Base-by-base conservation (phyloP, 2,888 invertebrate species). In the Xanthorhoe spadicearia region DNA sequence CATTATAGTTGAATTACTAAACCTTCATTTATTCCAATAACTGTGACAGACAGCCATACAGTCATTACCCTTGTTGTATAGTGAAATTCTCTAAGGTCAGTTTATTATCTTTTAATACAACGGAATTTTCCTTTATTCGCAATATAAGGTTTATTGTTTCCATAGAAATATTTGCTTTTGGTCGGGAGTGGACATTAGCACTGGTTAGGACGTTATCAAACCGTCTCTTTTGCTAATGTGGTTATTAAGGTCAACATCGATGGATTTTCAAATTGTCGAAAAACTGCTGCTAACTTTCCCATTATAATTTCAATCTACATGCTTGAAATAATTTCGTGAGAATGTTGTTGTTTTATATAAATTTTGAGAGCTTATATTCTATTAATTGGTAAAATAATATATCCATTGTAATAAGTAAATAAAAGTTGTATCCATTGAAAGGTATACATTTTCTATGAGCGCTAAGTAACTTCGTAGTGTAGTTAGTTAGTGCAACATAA, bases 111-210 rank as follows among this genome's bases (percentile, higher is more conserved):
- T 55, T 6, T 23, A 15, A 50, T 55, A 50, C 8, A 46, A 48
- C 7, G 38, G 35, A 56, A 38, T 55, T 50, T 38, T 38, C 18
- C 23, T 50, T 50, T 28, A 48, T 54, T 54, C 50, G 10, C 49
- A 17, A 55, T 50, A 54, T 28, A 35, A 49, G 15, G 50, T 55
- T 43, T 35, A 55, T 62, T 55, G 50, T 62, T 62, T 32, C 1
- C 10, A 46, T 53, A 35, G 35, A 48, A 54, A 48, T 61, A 61
- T 54, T 61, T 49, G 28, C 32, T 61, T 19, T 49, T 10, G 8
- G 8, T n/a, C 38, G 9, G 54, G 46, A 13, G 8, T 23, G 48
- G 13, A 1, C 15, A 9, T n/a, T 13, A 56, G 56, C 56, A 56
- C 28, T 17, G 8, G 56, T 48, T 56, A 46, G 15, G 38, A 13